Base-by-base conservation (phyloP, 2,888 invertebrate genomes). In the Podabrus alpinus region DNA sequence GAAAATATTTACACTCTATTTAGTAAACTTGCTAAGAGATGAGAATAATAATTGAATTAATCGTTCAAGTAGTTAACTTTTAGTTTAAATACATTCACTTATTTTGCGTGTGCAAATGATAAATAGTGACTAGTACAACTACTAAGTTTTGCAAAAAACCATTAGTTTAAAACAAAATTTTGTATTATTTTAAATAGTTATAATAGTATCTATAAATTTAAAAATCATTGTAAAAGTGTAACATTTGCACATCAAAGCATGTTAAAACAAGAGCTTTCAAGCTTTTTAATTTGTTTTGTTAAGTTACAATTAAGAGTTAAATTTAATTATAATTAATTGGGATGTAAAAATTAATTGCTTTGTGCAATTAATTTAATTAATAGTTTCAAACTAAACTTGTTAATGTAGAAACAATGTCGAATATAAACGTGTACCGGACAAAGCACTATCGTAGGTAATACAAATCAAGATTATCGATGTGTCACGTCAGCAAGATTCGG, bases 381-480 rank as follows among this genome's bases (percentile, higher is more conserved):
- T 45, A 45, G 45, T 45, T 45, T n/a, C n/a, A 45, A 45, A 64
- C 62, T 64, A 19, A 15, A 64, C 62, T 64, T 64, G 62, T 64
- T 64, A 64, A 17, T n/a, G 19, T 64, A n/a, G 13, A 64, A 64
- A 64, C 62, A 64, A 64, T 64, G 19, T 64, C 2, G 13, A 59
- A n/a, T 21, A 16, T 59, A 70, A 70, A 70, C 60, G 62, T 25
- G 61, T 61, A 69, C 45, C 25, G 19, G 62, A 61, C 61, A 25
- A 64, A 64, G 64, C 62, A 64, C 25, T 71, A 64, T 68, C 69
- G 75, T 66, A 24, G 64, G 69, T 62, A 67, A 61, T 64, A 73
- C 76, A 76, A 76, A 70, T 73, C 71, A 69, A 70, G 76, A 70
- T 73, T 73, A 71, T 72, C 75, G 71, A 75, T 69, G 71, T 69